Percentiles rank a stretch among this genome's conserved stretches.
Evolutionary conservation across 2,797 vertebrate species (phyloP).

Genomic region (Delichon dasypus): DNA sequence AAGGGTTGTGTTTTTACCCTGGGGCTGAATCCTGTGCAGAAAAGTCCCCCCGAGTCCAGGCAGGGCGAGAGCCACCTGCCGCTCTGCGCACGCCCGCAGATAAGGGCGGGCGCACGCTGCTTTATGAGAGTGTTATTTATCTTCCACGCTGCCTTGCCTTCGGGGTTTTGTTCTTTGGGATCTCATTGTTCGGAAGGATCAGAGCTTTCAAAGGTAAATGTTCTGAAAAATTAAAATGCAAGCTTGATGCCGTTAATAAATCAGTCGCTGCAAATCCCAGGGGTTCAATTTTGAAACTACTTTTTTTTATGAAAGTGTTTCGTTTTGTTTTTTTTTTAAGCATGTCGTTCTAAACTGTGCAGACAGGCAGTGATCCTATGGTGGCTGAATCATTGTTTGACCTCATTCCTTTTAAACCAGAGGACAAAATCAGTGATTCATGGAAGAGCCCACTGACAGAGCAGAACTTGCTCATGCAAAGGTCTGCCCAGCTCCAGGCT

Average conservation of each 20-base stretch:
- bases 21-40: not conserved
- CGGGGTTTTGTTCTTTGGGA: not conserved
- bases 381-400: not conserved
- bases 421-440: not conserved
- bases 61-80: not conserved
- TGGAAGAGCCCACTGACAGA: not conserved
- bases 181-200: not conserved
- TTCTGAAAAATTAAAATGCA: constrained; percentile 30
- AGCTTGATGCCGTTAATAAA: not conserved
- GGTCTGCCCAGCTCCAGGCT: not conserved
- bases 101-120: accelerated
- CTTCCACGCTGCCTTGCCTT: not conserved
- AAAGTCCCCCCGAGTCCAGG: accelerated
- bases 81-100: accelerated
- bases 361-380: not conserved
- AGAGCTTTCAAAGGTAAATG: constrained; percentile 5
- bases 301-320: not conserved
- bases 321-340: not conserved
- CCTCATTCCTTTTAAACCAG: not conserved
- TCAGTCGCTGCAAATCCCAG: not conserved
- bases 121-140: not conserved
- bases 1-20: accelerated
- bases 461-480: not conserved
- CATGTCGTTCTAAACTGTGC: not conserved
- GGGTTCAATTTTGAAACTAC: not conserved